Conservation (phyloP, 2,888 invertebrate species). For the Hymenopus coronatus region DNA sequence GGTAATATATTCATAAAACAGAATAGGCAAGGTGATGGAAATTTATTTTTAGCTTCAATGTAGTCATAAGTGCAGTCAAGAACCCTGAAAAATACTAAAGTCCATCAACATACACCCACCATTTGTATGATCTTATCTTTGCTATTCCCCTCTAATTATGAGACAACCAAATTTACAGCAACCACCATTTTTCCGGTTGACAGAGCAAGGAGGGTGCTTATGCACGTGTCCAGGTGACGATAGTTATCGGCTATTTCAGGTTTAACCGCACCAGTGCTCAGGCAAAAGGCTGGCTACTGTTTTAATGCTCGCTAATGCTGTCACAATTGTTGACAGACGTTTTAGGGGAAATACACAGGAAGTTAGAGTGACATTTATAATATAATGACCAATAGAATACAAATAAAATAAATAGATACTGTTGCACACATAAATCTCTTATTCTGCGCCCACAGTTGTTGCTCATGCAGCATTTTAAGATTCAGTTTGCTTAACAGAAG, state of each 20-base stretch:
- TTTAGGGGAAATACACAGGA: not conserved
- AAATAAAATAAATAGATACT: not conserved
- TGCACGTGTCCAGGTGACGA: not conserved
- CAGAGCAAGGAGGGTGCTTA: not conserved
- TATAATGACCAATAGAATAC: not conserved
- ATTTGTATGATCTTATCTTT: not conserved
- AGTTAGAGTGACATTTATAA: not conserved
- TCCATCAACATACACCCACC: not conserved
- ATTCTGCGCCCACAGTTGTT: not conserved
- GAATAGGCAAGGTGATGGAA: too few species aligned
- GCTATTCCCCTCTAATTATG: not conserved
- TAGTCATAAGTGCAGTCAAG: not conserved
- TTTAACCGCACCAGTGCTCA: constrained; percentile 5
- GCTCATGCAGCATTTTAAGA: not conserved
- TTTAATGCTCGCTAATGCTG: not conserved
- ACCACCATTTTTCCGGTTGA: not conserved
- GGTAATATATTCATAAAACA: too few species aligned
- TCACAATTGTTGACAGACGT: not conserved
- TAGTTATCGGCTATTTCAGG: not conserved
- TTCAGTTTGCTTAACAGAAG: too few species aligned
- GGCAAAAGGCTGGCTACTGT: not conserved
- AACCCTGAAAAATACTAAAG: not conserved
- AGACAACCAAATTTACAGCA: not conserved
- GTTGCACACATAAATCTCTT: not conserved
- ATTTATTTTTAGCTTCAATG: not conserved